Evolutionary conservation across 2,113 vertebrate species (phyloP).

Genomic region (Anolis carolinensis): DNA sequence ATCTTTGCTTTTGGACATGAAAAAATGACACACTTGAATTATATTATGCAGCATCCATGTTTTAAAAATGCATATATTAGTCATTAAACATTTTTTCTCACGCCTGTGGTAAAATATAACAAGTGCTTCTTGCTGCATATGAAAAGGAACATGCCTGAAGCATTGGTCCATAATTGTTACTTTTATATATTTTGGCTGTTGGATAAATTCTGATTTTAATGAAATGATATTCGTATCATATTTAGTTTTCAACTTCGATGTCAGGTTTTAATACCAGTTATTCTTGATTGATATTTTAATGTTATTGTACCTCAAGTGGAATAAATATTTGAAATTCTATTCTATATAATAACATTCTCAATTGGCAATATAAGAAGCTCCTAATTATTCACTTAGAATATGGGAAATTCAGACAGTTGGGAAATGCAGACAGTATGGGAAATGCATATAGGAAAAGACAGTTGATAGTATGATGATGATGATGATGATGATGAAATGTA

Average conservation of each 20-base stretch:
- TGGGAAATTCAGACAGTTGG: not conserved
- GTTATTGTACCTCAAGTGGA: not conserved
- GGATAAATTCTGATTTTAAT: not conserved
- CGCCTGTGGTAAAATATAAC: not conserved
- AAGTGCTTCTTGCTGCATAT: not conserved
- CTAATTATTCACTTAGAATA: not conserved
- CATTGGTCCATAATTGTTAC: not conserved
- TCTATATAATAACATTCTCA: not conserved
- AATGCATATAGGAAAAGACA: not conserved
- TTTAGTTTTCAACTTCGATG: not conserved
- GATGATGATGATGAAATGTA: not conserved
- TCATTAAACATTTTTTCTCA: constrained; percentile 21
- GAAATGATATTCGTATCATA: not conserved
- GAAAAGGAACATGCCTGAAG: not conserved
- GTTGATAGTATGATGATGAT: not conserved
- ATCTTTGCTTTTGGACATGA: not conserved
- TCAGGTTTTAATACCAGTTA: not conserved
- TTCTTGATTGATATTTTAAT: not conserved
- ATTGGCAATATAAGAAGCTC: not conserved
- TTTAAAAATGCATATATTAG: constrained; percentile 26
- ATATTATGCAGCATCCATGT: not conserved
- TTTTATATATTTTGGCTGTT: not conserved
- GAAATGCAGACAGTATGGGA: not conserved
- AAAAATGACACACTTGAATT: constrained; percentile 13
- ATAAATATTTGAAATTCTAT: not conserved